Conservation (phyloP, 2,113 vertebrate species). For the Cettia cetti region DNA sequence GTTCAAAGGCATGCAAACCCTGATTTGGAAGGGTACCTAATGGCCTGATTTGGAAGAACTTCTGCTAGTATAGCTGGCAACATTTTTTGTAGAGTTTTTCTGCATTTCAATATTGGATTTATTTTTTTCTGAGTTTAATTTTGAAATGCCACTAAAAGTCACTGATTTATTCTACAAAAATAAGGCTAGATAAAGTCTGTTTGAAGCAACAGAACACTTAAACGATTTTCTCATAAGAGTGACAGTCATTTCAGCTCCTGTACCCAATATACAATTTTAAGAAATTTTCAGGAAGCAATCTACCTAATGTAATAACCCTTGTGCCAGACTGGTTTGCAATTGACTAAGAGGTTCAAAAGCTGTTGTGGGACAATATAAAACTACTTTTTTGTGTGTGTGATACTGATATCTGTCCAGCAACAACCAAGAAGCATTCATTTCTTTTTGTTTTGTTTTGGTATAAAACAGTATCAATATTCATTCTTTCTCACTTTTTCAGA, state of each 20-base stretch:
- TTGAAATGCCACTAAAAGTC: not conserved
- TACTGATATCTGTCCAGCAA: not conserved
- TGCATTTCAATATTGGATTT: not conserved
- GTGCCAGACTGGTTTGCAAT: not conserved
- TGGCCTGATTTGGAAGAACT: not conserved
- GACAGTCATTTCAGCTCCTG: not conserved
- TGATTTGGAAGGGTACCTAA: too few species aligned
- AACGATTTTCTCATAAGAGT: not conserved
- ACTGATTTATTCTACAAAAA: not conserved
- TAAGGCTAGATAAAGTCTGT: not conserved
- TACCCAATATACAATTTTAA: not conserved
- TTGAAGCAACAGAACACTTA: not conserved
- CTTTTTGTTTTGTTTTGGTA: not conserved
- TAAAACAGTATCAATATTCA: not conserved
- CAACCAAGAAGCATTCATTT: not conserved
- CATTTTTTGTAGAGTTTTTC: not conserved
- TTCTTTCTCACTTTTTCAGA: not conserved
- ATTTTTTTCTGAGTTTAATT: not conserved
- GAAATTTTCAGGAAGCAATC: not conserved
- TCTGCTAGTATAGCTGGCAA: not conserved
- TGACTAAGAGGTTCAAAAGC: not conserved
- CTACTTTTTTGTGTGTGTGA: not conserved
- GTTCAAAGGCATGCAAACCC: not conserved
- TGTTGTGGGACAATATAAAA: not conserved
- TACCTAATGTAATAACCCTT: not conserved